Percentiles rank a stretch among this genome's conserved stretches.
Evolutionary conservation across 2,113 vertebrate species (phyloP).

Genomic region (Tyrannus savana): DNA sequence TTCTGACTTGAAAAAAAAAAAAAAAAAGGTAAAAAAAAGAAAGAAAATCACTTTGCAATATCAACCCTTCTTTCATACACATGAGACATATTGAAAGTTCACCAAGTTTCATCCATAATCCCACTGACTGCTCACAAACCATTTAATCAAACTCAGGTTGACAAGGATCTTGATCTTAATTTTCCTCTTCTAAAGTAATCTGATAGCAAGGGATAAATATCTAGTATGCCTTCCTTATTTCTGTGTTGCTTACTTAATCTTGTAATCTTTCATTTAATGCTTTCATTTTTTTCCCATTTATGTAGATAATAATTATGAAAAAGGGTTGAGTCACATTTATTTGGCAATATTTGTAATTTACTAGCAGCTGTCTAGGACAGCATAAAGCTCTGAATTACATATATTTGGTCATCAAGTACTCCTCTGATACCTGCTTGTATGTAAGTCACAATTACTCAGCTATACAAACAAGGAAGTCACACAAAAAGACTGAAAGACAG

Average conservation of each 20-base stretch:
- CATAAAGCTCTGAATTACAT: neutral
- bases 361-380: neutral
- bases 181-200: neutral
- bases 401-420: neutral
- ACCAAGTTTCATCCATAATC: neutral
- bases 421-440: neutral
- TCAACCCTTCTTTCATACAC: neutral
- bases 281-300: neutral
- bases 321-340: neutral
- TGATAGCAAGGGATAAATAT: neutral
- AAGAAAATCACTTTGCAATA: neutral
- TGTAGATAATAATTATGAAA: neutral
- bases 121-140: neutral
- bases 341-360: neutral
- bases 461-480: neutral
- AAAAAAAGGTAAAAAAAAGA: neutral
- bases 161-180: neutral
- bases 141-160: neutral
- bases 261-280: neutral
- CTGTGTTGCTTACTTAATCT: neutral
- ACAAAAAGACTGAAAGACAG: neutral
- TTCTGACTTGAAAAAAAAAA: neutral
- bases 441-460: neutral
- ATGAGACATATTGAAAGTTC: neutral
- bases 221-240: neutral